A percentile compares a stretch with the other conserved stretches of the same genome.
These are phyloP conservation scores for Leptocoma aspasia DNA, from an alignment of 2,113 vertebrate genomes.

Conservation along the genomic window DNA sequence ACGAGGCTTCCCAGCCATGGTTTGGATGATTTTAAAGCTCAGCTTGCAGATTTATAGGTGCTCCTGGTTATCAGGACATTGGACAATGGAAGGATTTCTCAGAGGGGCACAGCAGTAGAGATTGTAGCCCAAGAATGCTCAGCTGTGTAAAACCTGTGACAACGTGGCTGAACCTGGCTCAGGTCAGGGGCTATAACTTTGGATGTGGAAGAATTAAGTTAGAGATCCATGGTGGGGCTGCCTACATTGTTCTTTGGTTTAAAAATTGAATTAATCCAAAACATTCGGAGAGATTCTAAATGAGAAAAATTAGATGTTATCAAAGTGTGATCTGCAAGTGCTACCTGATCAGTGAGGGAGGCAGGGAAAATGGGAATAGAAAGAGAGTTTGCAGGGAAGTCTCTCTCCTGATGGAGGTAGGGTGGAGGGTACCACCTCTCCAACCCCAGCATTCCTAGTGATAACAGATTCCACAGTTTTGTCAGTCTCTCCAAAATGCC, in stretches of 20 bases:
- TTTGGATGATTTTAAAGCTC: neutral
- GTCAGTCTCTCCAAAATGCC: neutral
- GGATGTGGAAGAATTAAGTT: neutral
- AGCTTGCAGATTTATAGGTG: neutral
- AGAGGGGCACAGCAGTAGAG: neutral
- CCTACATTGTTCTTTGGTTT: neutral
- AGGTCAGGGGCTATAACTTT: neutral
- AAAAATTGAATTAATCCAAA: neutral
- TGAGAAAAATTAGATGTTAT: neutral
- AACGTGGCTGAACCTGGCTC: neutral
- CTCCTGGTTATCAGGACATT: neutral
- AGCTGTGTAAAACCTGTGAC: neutral
- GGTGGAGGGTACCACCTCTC: neutral
- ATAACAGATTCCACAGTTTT: neutral
- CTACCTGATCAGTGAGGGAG: neutral
- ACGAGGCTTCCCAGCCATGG: rapidly evolving
- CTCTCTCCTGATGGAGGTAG: neutral
- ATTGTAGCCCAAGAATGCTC: neutral
- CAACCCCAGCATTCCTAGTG: neutral
- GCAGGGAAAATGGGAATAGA: neutral
- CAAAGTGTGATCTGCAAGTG: neutral
- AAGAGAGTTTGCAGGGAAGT: neutral
- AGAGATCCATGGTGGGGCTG: neutral
- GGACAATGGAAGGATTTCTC: neutral
- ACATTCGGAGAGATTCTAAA: neutral